These are phyloP conservation scores for Leptosomus discolor DNA, from an alignment of 2,113 vertebrate species.

Conservation along the genomic window DNA sequence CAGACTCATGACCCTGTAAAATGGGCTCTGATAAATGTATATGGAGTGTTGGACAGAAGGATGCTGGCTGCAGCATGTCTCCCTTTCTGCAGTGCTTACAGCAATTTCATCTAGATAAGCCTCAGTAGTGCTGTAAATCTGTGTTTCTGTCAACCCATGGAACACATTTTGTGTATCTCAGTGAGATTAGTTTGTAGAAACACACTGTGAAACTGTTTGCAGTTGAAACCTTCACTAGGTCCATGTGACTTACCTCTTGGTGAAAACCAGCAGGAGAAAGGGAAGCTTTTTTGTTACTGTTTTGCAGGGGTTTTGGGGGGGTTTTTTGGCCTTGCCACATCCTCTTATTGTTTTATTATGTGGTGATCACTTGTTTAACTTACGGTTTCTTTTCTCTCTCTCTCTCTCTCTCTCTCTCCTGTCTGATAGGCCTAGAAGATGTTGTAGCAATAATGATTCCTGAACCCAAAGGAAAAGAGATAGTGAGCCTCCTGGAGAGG, in stretches of 20 bases:
- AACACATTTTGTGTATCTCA: not conserved
- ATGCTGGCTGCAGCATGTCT: not conserved
- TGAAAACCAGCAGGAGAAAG: not conserved
- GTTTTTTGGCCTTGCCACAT: not conserved
- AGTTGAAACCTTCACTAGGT: not conserved
- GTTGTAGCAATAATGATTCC: slow-evolving; percentile 97
- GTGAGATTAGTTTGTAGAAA: not conserved
- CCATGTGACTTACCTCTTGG: not conserved
- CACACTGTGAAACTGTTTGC: not conserved
- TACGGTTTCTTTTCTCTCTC: not conserved
- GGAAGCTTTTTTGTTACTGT: not conserved
- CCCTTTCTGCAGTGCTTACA: not conserved
- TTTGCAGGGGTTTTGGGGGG: not conserved
- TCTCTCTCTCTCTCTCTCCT: not conserved
- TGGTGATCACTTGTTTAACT: not conserved
- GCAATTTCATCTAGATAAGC: not conserved
- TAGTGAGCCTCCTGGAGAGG: slow-evolving; percentile 86
- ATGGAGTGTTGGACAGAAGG: not conserved
- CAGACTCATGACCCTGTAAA: not conserved
- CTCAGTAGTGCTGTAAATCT: not conserved
- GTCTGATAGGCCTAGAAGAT: slow-evolving; percentile 83
- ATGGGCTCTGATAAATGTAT: not conserved
- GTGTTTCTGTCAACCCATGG: not conserved
- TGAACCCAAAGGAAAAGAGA: slow-evolving; percentile 91
- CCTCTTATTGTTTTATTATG: not conserved